phyloP scores from a whole-genome alignment of 2,888 invertebrate genomes.

The Julus scanicus region DNA sequence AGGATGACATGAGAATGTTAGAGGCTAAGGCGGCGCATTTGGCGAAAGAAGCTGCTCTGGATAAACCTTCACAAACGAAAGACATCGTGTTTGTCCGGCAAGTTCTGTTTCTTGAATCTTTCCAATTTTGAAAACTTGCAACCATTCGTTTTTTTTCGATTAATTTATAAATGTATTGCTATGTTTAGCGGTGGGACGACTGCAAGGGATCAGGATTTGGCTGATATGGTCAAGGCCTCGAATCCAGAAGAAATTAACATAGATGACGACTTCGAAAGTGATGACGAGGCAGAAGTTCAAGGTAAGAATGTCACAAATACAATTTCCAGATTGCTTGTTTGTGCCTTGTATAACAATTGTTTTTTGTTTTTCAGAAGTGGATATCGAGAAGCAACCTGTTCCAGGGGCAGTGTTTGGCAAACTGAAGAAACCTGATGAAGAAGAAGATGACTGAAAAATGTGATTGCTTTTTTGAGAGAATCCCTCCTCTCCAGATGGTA shows the following conservation, averaged over 20 bases:
- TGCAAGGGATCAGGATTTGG: slow-evolving; percentile 61
- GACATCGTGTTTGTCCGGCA: slow-evolving; percentile 68
- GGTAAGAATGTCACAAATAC: slow-evolving; percentile 61
- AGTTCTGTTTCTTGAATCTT: too few relatives aligned
- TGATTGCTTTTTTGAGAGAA: too few relatives aligned
- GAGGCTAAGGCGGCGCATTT: slow-evolving; percentile 77
- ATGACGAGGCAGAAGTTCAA: slow-evolving; percentile 64
- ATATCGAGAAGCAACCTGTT: slow-evolving; percentile 83
- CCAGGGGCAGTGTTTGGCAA: slow-evolving; percentile 94
- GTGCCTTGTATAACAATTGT: too few relatives aligned
- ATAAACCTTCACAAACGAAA: slow-evolving; percentile 58
- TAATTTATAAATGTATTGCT: slow-evolving; percentile 68
- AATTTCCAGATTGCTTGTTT: too few relatives aligned
- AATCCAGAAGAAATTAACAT: slow-evolving; percentile 68
- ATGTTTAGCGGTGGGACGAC: slow-evolving; percentile 64
- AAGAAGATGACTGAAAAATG: slow-evolving; percentile 48
- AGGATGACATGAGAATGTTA: slow-evolving; percentile 88
- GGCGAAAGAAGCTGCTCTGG: slow-evolving; percentile 60
- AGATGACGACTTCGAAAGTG: slow-evolving; percentile 64
- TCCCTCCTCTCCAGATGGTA: too few relatives aligned
- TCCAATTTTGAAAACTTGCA: too few relatives aligned
- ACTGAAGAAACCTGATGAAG: slow-evolving; percentile 69
- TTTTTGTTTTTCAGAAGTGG: slow-evolving; percentile 62
- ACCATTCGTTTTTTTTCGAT: not conserved
- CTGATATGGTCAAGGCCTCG: slow-evolving; percentile 58